phyloP scores from a whole-genome alignment of 2,797 vertebrate genomes.

The Pseudomugil tenellus region DNA sequence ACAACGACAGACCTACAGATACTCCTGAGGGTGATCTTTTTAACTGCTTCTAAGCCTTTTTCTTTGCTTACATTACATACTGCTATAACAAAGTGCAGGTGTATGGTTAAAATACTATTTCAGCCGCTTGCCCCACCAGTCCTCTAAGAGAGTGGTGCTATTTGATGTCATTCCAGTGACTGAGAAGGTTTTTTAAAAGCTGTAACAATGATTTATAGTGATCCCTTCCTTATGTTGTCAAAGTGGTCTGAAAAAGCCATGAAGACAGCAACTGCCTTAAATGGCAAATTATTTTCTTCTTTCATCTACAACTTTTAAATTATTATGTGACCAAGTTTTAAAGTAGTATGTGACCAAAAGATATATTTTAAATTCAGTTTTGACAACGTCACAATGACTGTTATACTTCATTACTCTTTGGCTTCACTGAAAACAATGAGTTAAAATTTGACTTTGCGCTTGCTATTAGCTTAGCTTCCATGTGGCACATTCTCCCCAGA shows the following conservation, averaged over 20 bases:
- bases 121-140: slow-evolving; percentile 65
- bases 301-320: slow-evolving; percentile 12
- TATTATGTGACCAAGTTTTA: slow-evolving; percentile 18
- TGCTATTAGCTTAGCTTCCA: slow-evolving; percentile 66
- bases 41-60: slow-evolving; percentile 70
- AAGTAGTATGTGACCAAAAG: slow-evolving; percentile 58
- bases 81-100: slow-evolving; percentile 78
- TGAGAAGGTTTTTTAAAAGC: slow-evolving; percentile 69
- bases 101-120: slow-evolving; percentile 63
- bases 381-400: slow-evolving; percentile 26
- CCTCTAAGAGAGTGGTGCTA: slow-evolving; percentile 57
- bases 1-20: slow-evolving; percentile 65
- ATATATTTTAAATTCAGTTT: slow-evolving; percentile 54
- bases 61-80: slow-evolving; percentile 70
- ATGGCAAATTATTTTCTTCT: slow-evolving; percentile 37
- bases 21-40: slow-evolving; percentile 64
- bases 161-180: slow-evolving; percentile 77
- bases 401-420: slow-evolving; percentile 45
- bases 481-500: slow-evolving; percentile 70
- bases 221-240: slow-evolving; percentile 73
- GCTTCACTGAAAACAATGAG: slow-evolving; percentile 67
- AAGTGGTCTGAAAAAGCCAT: slow-evolving; percentile 22
- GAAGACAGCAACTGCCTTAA: slow-evolving; percentile 43
- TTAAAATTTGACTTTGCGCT: slow-evolving; percentile 69
- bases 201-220: slow-evolving; percentile 72